These are phyloP conservation scores for Halcyon smyrnensis DNA, from an alignment of 2,797 vertebrate genomes.

Conservation along the genomic window DNA sequence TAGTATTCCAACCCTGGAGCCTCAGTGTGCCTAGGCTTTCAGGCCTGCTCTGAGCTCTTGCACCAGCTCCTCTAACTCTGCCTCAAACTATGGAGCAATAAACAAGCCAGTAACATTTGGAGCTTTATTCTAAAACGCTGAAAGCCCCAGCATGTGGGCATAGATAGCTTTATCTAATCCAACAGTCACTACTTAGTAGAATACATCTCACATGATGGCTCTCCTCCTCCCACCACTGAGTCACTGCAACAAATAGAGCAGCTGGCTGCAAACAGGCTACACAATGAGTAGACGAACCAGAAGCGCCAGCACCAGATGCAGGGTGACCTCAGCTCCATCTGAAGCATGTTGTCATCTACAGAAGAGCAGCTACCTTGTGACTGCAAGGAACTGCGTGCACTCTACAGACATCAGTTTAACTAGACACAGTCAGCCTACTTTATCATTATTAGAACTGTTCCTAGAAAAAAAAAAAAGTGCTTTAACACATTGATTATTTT, in stretches of 20 bases:
- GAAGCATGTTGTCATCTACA: neutral
- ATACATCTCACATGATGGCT: conserved; percentile 44
- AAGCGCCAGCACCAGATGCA: neutral
- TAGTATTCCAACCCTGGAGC: neutral
- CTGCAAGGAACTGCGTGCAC: neutral
- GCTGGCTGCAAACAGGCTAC: conserved; percentile 33
- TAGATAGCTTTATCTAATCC: conserved; percentile 54
- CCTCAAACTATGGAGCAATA: neutral
- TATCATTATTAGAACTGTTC: neutral
- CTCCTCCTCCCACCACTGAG: conserved; percentile 56
- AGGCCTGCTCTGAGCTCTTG: neutral
- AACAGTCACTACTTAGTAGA: conserved; percentile 50
- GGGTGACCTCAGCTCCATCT: conserved; percentile 33
- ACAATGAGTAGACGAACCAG: neutral
- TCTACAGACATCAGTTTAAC: neutral
- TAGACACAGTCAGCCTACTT: neutral
- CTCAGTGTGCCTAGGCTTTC: accelerated
- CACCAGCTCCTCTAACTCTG: neutral
- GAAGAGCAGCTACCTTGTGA: neutral
- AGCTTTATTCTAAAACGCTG: neutral
- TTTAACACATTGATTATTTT: neutral
- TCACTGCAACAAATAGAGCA: conserved; percentile 17
- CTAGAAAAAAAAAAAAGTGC: neutral
- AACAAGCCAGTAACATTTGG: neutral
- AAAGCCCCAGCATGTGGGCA: conserved; percentile 31